Evolutionary conservation across 2,113 vertebrate genomes (phyloP).

Genomic region (pig (Sus scrofa)): T2T-Sscrofa CM000812.6:260194501-260195000

Average conservation of each 20-base stretch:
- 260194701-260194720: not conserved
- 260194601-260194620: not conserved
- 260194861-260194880: not conserved
- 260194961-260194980: not conserved
- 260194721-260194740: slow-evolving; percentile 10
- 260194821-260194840: not conserved
- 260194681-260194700: not conserved
- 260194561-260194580: not conserved
- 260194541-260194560: not conserved
- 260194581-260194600: not conserved
- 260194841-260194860: slow-evolving; percentile 35
- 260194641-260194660: not conserved
- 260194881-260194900: not conserved
- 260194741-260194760: not conserved
- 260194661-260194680: not conserved
- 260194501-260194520: not conserved
- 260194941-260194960: not conserved
- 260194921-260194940: not conserved
- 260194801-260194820: not conserved
- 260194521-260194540: not conserved
- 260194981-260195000: not conserved
- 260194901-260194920: not conserved
- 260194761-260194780: not conserved
- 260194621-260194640: not conserved
- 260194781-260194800: not conserved